Evolutionary conservation across 2,113 vertebrate genomes (phyloP).

Genomic region (Myrmecophaga tridactyla): DNA sequence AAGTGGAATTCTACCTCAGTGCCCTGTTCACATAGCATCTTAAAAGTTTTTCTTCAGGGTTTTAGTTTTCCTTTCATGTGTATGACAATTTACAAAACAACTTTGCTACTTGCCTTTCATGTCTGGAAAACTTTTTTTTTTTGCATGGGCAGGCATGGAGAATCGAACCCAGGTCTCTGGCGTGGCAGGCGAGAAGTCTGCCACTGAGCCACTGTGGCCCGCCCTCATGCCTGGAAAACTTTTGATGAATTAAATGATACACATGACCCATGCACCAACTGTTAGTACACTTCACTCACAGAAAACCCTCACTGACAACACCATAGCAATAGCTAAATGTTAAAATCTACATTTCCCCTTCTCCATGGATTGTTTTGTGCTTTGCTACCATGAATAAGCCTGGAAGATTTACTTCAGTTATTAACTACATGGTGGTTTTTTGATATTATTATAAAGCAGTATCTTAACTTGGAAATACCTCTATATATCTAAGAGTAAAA

Average conservation of each 20-base stretch:
- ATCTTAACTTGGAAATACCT: neutral
- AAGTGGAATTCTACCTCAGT: neutral
- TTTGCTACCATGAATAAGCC: neutral
- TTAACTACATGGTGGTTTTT: neutral
- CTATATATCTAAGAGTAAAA: constrained; percentile 11
- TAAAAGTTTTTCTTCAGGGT: neutral
- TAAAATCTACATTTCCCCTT: neutral
- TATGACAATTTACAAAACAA: neutral
- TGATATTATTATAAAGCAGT: neutral
- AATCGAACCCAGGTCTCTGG: too few species aligned
- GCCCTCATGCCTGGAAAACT: neutral
- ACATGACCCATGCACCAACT: neutral
- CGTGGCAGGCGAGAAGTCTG: too few species aligned
- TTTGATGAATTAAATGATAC: neutral
- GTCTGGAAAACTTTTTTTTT: neutral
- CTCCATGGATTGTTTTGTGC: neutral
- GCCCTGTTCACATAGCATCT: neutral
- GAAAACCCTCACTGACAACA: neutral
- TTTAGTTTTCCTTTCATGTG: neutral
- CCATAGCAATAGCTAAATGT: neutral
- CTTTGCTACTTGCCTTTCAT: neutral
- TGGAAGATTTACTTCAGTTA: neutral
- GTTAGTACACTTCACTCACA: neutral
- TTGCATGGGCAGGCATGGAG: too few species aligned
- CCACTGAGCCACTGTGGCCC: too few species aligned